Evolutionary conservation across 2,797 vertebrate species (phyloP).

Genomic region (Argentina silus): DNA sequence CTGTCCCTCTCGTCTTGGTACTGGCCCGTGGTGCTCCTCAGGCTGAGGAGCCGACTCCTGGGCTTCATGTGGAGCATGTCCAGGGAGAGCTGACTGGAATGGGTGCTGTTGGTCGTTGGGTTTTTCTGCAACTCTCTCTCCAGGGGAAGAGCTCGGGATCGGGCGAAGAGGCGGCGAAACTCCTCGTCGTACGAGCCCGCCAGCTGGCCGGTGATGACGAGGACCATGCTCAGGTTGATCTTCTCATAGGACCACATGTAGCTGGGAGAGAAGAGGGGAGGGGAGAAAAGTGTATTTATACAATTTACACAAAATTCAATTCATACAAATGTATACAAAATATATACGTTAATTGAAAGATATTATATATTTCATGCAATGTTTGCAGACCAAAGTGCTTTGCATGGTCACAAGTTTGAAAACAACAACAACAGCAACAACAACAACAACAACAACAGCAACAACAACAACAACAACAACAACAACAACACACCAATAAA

Average conservation of each 20-base stretch:
- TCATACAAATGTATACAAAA: background rate
- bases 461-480: too few relatives aligned
- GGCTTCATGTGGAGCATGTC: conserved; percentile 77
- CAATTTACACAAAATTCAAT: background rate
- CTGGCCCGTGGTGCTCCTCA: conserved; percentile 24
- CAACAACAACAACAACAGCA: too few relatives aligned
- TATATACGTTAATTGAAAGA: too few relatives aligned
- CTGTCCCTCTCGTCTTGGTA: conserved; percentile 69
- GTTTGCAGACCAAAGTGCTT: too few relatives aligned
- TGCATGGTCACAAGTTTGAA: too few relatives aligned
- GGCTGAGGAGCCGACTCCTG: conserved; percentile 59
- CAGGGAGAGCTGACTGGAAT: conserved; percentile 82
- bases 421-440: too few relatives aligned
- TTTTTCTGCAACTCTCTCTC: conserved; percentile 68
- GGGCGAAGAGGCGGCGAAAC: conserved; percentile 88
- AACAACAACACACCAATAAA: too few relatives aligned
- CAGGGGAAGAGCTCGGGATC: conserved; percentile 76
- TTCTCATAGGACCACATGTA: conserved; percentile 95
- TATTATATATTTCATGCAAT: too few relatives aligned
- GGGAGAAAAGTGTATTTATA: background rate
- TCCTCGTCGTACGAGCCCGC: conserved; percentile 90
- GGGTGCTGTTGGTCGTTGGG: conserved; percentile 67
- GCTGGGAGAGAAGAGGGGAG: conserved; percentile 69
- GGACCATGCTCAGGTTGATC: conserved; percentile 92
- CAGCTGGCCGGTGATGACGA: conserved; percentile 90